phyloP scores from a whole-genome alignment of 2,888 invertebrate genomes.

The Iselma pallidipennis region DNA sequence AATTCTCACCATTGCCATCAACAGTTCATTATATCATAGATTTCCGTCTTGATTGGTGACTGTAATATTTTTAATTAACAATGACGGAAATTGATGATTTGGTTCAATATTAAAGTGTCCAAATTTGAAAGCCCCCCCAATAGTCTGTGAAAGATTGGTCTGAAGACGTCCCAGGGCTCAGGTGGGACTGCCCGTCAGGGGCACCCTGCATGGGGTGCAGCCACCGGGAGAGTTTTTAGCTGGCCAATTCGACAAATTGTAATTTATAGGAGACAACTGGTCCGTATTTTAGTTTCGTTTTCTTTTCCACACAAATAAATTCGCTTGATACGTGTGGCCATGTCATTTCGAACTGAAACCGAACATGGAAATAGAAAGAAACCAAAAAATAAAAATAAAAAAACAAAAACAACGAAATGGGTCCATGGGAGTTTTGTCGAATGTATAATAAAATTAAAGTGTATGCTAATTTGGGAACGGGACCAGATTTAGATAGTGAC shows the following conservation, averaged over 20 bases:
- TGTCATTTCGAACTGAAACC: slow-evolving; percentile 35
- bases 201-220: slow-evolving; percentile 51
- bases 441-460: background rate
- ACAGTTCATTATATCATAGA: background rate
- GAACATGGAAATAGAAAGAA: background rate
- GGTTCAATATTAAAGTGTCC: slow-evolving; percentile 49
- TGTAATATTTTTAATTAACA: slow-evolving; percentile 36
- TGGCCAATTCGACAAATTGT: slow-evolving; percentile 55
- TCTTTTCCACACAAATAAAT: slow-evolving; percentile 46
- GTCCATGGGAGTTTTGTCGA: background rate
- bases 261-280: slow-evolving; percentile 51
- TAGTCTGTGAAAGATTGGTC: slow-evolving; percentile 29
- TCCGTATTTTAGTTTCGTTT: slow-evolving; percentile 40
- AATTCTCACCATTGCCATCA: background rate
- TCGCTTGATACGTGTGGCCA: slow-evolving; percentile 52
- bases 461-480: background rate
- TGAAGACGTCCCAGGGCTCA: slow-evolving; percentile 21
- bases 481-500: background rate
- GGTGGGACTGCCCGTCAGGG: slow-evolving; percentile 49
- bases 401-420: background rate
- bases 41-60: background rate
- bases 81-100: slow-evolving; percentile 49
- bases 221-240: slow-evolving; percentile 44
- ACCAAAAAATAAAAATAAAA: too few species aligned
- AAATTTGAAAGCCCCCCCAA: slow-evolving; percentile 41